These are phyloP conservation scores for Manis javanica DNA, from an alignment of 2,797 vertebrate genomes.

Conservation along the genomic window DNA sequence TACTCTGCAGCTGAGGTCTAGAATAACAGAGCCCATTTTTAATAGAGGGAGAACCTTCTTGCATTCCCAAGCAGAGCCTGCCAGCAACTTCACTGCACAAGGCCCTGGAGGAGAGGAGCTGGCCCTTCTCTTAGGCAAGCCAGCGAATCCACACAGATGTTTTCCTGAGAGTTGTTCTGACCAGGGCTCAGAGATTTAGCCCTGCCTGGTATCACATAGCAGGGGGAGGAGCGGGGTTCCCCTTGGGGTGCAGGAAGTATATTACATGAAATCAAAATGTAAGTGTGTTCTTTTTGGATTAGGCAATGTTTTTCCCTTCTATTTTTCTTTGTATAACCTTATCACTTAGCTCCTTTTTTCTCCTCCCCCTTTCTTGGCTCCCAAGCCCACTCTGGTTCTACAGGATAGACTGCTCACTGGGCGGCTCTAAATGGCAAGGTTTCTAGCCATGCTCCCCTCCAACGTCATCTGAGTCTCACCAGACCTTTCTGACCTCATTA, in stretches of 20 bases:
- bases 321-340: constrained; percentile 81
- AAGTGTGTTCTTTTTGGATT: constrained; percentile 86
- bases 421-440: background rate
- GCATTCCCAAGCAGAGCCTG: constrained; percentile 77
- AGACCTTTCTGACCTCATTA: background rate
- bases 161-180: constrained; percentile 82
- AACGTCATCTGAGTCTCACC: background rate
- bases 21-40: constrained; percentile 54
- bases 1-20: background rate
- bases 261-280: constrained; percentile 85
- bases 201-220: constrained; percentile 85
- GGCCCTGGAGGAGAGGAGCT: constrained; percentile 80
- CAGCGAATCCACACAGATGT: constrained; percentile 85
- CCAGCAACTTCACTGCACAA: constrained; percentile 80
- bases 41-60: constrained; percentile 76
- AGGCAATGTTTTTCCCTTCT: constrained; percentile 81
- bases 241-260: constrained; percentile 84
- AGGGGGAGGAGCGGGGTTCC: constrained; percentile 78
- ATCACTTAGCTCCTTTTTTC: constrained; percentile 63
- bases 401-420: background rate
- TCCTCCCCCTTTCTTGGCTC: background rate
- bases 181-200: constrained; percentile 83
- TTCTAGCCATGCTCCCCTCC: background rate
- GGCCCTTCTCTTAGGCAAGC: constrained; percentile 82
- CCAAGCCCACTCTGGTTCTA: background rate